Evolutionary conservation across 2,888 invertebrate species (phyloP).

Genomic region (Leptarthrus brevirostris): DNA sequence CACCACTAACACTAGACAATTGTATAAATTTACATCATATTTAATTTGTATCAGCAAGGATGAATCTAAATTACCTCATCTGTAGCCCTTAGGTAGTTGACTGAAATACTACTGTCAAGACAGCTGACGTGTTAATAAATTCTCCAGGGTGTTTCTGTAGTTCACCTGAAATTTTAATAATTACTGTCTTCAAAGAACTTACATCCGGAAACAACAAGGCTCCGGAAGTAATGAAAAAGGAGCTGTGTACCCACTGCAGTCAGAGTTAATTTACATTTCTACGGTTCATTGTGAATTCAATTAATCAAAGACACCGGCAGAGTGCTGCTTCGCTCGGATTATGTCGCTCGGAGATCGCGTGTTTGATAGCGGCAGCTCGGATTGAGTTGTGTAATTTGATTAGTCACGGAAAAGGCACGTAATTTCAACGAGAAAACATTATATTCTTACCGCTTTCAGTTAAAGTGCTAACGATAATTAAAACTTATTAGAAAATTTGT

Average conservation of each 20-base stretch:
- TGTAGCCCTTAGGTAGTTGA: not conserved
- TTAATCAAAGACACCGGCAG: slow-evolving; percentile 28
- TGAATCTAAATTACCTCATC: not conserved
- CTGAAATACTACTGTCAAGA: not conserved
- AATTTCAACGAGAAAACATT: not conserved
- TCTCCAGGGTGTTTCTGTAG: not conserved
- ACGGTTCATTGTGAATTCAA: slow-evolving; percentile 13
- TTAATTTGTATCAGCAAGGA: not conserved
- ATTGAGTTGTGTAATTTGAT: slow-evolving; percentile 25
- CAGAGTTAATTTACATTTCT: slow-evolving; percentile 40
- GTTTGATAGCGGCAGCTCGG: slow-evolving; percentile 2
- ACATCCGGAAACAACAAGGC: slow-evolving; percentile 27
- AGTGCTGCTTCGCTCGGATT: not conserved
- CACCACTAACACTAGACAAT: not conserved
- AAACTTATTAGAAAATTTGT: not conserved
- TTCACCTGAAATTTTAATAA: slow-evolving; percentile 34
- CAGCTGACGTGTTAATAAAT: slow-evolving; percentile 2
- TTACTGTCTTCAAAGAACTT: slow-evolving; percentile 26
- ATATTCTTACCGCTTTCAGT: not conserved
- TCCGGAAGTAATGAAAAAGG: slow-evolving; percentile 30
- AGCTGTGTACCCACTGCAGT: slow-evolving; percentile 7
- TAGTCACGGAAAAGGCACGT: slow-evolving; percentile 31
- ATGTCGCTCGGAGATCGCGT: not conserved
- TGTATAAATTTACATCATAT: not conserved
- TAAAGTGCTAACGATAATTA: not conserved